A percentile compares a stretch with the other conserved stretches of the same genome.
Conservation (phyloP, 2,797 vertebrate genomes). For the Enteromius trimaculatus region DNA sequence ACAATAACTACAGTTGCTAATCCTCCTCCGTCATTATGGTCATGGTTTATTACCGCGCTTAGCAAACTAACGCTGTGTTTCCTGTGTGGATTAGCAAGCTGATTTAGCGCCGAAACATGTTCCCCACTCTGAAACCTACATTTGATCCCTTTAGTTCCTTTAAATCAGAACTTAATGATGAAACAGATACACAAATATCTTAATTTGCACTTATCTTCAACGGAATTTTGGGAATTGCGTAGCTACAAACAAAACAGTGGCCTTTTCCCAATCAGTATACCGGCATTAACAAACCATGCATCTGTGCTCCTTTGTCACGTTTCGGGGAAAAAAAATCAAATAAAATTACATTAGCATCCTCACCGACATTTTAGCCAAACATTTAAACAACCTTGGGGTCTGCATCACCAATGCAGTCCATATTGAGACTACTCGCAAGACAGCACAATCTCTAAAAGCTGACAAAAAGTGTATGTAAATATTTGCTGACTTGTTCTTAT, state of each 20-base stretch:
- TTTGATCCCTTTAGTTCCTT: constrained; percentile 45
- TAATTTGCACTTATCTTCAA: not conserved
- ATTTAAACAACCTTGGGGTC: constrained; percentile 34
- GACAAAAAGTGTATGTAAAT: constrained; percentile 40
- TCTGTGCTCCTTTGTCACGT: not conserved
- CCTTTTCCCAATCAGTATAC: not conserved
- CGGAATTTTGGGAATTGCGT: not conserved
- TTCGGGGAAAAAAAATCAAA: not conserved
- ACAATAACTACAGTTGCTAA: constrained; percentile 81
- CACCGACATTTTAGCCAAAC: constrained; percentile 22
- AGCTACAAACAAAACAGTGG: not conserved
- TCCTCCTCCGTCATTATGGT: constrained; percentile 82
- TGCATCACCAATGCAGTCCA: constrained; percentile 37
- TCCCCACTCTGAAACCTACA: constrained; percentile 27
- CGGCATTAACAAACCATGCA: constrained; percentile 2
- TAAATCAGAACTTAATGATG: constrained; percentile 29
- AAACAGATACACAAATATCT: constrained; percentile 25
- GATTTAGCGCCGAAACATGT: constrained; percentile 32
- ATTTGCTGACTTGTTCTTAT: constrained; percentile 48
- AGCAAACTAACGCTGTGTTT: constrained; percentile 83
- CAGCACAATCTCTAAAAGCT: constrained; percentile 20
- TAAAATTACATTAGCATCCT: constrained; percentile 38
- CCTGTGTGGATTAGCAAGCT: constrained; percentile 76
- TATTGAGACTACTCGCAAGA: constrained; percentile 30
- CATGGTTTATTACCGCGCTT: constrained; percentile 82